These are phyloP conservation scores for Erpobdella octoculata DNA, from an alignment of 2,888 invertebrate species.

Conservation along the genomic window DNA sequence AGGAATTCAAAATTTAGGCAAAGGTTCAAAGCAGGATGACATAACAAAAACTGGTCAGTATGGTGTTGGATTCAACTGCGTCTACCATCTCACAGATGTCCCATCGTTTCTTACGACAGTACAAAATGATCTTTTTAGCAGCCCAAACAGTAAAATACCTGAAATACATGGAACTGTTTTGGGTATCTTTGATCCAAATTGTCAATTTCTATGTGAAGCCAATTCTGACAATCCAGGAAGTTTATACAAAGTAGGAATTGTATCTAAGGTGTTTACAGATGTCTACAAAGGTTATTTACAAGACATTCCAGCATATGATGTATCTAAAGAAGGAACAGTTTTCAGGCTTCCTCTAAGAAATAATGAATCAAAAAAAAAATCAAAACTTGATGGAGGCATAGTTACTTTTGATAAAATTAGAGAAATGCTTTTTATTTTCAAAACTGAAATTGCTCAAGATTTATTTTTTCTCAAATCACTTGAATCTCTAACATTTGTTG, in stretches of 20 bases:
- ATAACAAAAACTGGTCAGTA: slow-evolving; percentile 36
- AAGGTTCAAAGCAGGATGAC: slow-evolving; percentile 36
- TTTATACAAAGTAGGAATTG: slow-evolving; percentile 31
- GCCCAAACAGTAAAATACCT: slow-evolving; percentile 8
- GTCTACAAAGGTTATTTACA: slow-evolving; percentile 41
- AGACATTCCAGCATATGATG: slow-evolving; percentile 29
- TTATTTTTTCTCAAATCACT: slow-evolving; percentile 28
- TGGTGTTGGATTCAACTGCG: slow-evolving; percentile 39
- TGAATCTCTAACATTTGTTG: not conserved
- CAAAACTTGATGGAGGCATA: slow-evolving; percentile 36
- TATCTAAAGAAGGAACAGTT: slow-evolving; percentile 38
- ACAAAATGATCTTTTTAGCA: not conserved
- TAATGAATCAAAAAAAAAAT: slow-evolving; percentile 36
- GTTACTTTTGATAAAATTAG: slow-evolving; percentile 33
- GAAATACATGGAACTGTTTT: slow-evolving; percentile 38
- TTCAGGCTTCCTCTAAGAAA: slow-evolving; percentile 45
- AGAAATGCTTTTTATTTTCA: slow-evolving; percentile 39
- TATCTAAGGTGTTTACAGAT: slow-evolving; percentile 34
- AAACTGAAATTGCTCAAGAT: slow-evolving; percentile 35
- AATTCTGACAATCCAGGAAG: slow-evolving; percentile 36
- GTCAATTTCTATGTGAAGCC: slow-evolving; percentile 40
- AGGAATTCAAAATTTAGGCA: slow-evolving; percentile 37
- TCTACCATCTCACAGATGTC: slow-evolving; percentile 38
- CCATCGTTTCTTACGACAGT: slow-evolving; percentile 35
- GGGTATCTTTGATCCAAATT: slow-evolving; percentile 44